Conservation (phyloP, 2,797 vertebrate genomes). For the Toxotes lorentzi region DNA sequence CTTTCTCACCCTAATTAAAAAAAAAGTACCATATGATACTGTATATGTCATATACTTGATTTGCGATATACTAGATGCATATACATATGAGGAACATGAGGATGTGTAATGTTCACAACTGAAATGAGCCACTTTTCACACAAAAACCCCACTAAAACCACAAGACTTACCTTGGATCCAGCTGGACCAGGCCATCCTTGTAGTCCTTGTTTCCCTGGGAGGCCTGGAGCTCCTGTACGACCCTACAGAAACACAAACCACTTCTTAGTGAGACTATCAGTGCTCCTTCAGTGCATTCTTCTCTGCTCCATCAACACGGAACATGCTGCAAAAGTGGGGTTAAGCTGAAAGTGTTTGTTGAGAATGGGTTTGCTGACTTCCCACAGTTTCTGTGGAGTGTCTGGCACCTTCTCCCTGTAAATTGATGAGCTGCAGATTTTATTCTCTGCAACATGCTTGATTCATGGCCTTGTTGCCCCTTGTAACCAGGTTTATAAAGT, state of each 20-base stretch:
- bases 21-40: background rate
- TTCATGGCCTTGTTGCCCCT: background rate
- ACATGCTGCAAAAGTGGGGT: background rate
- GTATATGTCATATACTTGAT: background rate
- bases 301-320: background rate
- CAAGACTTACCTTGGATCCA: slow-evolving; percentile 86
- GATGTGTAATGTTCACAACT: background rate
- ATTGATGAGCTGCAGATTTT: background rate
- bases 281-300: background rate
- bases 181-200: slow-evolving; percentile 89
- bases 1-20: slow-evolving; percentile 77
- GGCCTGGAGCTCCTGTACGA: slow-evolving; percentile 90
- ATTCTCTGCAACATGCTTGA: background rate
- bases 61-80: background rate
- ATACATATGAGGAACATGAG: background rate
- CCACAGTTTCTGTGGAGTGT: too few species aligned
- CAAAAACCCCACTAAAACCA: background rate
- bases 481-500: background rate
- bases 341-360: background rate
- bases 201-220: slow-evolving; percentile 91
- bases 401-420: background rate
- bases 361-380: background rate
- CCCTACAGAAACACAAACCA: slow-evolving; percentile 86
- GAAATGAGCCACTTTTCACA: background rate
- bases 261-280: background rate